Evolutionary conservation across 2,888 invertebrate genomes (phyloP).

Genomic region (Thereva nobilitata): DNA sequence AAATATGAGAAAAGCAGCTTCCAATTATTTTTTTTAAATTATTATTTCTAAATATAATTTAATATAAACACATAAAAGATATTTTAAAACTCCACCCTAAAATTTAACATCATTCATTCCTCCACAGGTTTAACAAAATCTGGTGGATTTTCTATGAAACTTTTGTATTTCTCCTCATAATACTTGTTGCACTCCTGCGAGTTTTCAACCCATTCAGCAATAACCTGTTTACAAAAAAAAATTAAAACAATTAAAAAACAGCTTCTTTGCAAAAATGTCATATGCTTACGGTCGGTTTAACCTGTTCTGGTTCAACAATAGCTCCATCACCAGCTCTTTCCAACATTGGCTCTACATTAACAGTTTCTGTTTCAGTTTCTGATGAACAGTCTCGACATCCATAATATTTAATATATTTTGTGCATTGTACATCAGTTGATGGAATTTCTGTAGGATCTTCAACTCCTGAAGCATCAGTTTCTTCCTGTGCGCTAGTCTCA

Average conservation of each 20-base stretch:
- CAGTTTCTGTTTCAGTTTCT: neutral
- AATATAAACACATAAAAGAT: no score
- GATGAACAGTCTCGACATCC: neutral
- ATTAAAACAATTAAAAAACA: neutral
- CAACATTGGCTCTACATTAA: neutral
- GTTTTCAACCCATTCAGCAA: constrained; percentile 6
- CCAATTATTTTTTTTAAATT: no score
- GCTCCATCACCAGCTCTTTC: neutral
- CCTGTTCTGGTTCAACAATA: neutral
- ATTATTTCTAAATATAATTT: no score
- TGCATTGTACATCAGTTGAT: neutral
- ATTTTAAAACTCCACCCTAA: no score
- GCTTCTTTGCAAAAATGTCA: neutral
- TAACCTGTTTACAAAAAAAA: constrained; percentile 6
- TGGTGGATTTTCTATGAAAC: constrained; percentile 2
- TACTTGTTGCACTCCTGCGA: constrained; percentile 8
- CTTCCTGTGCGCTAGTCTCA: neutral
- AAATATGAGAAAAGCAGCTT: no score
- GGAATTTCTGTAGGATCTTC: neutral
- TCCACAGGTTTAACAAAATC: constrained; percentile 4
- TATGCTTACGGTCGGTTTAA: neutral
- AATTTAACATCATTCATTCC: neutral
- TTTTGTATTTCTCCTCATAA: constrained; percentile 1
- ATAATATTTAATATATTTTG: neutral
- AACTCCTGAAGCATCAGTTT: neutral